Evolutionary conservation across 2,888 invertebrate species (phyloP).

Genomic region (Spisula subtruncata): DNA sequence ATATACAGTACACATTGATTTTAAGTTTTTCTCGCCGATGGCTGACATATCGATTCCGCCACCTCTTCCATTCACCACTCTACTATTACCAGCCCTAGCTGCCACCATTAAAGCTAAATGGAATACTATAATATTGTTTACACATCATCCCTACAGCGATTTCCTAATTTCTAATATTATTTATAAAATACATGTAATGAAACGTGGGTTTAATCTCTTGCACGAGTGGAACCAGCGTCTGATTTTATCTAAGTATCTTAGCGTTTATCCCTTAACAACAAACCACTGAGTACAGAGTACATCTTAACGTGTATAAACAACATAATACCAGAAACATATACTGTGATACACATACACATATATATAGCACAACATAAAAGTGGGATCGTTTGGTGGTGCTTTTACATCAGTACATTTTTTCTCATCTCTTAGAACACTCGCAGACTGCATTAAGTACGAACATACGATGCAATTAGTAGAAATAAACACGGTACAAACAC

Average conservation of each 20-base stretch:
- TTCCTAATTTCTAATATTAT: no score
- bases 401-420: not conserved
- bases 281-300: not conserved
- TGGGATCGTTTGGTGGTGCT: not conserved
- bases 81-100: not conserved
- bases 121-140: not conserved
- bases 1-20: constrained; percentile 16
- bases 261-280: not conserved
- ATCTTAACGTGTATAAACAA: not conserved
- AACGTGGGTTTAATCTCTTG: not conserved
- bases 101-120: not conserved
- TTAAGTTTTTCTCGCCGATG: not conserved
- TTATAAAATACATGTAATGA: no score
- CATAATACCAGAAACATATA: not conserved
- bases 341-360: not conserved
- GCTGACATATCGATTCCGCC: not conserved
- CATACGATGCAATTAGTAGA: not conserved
- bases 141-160: not conserved
- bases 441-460: not conserved
- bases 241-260: not conserved
- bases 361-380: not conserved
- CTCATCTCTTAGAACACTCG: not conserved
- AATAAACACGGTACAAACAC: not conserved
- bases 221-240: not conserved
- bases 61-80: not conserved